Evolutionary conservation across 2,113 vertebrate species (phyloP), one percentile per base, ranked within the genome.

Genomic region (Podocnemis expansa): DNA sequence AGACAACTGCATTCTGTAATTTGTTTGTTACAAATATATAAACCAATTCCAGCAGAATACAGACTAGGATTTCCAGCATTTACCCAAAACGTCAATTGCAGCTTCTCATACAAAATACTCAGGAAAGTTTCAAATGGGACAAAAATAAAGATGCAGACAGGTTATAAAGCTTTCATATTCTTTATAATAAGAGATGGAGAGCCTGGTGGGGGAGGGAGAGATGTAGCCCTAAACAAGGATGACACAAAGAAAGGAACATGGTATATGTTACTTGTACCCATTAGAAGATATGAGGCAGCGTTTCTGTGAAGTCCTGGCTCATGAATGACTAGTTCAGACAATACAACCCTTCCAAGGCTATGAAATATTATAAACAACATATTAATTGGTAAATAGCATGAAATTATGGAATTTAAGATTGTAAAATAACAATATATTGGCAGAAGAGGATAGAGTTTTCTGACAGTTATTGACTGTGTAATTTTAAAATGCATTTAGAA

Each of bases 261-360:
- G 76, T 45, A 76, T 94, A 89, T 6, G 52, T 0, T 0, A 0
- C 3, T 3, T 31, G 3, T 31, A 2, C 11, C 16, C 2, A 49
- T 85, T 49, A 89, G 70, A 67, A 91, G 76, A 38, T 56, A 12
- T 34, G 41, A 87, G 49, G 2, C 73, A 31, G 21, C 10, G 73
- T 54, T 78, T 76, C 55, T 73, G 56, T 83, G 76, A 80, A 11
- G 21, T 43, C 0, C 80, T 1, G 63, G 41, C 8, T 91, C 58
- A 45, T 5, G 13, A 55, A 10, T 11, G 45, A 41, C 21, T 75
- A 1, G 51, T 12, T 25, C 76, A 5, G 16, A 85, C 29, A 4
- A 52, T 2, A 29, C 14, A 41, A 29, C 12, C 73, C 56, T 16
- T 84, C 81, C 19, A 84, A 27, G 88, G 14, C 0, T 47, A 1